Evolutionary conservation across 2,797 vertebrate species (phyloP), one percentile per base, ranked within the genome.

Genomic region (Taeniopygia guttata): DNA sequence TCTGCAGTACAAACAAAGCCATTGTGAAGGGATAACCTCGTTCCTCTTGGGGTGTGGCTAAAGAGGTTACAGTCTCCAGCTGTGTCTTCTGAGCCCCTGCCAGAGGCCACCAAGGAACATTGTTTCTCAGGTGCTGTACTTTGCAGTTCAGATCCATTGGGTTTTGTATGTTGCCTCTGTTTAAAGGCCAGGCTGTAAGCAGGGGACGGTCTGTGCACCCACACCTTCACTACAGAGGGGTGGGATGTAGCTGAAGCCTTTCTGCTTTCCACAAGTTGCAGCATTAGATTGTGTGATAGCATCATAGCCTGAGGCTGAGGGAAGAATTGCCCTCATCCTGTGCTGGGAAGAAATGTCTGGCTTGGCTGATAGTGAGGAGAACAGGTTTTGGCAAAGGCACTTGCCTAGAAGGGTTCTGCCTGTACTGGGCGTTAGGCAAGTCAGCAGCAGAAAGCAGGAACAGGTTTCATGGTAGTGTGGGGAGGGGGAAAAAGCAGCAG

Each of bases 281-380:
- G 36, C 4, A 7, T 13, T 29, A 29, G 32, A 14, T 29, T 1
- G 1, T 5, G 2, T 40, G 36, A 48, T 30, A 46, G 16, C 18
- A 0, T 42, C 23, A 5, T 7, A 55, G 40, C 40, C 30, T 1
- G 5, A 56, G 70, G 4, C 52, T 21, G 38, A 88, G 42, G 59
- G 16, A 6, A 18, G 6, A 45, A 36, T 17, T 38, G 7, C 3
- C 0, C 2, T 70, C 30, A 27, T 48, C 18, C 23, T 45, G 51
- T 16, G 40, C 51, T 0, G 0, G 40, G 16, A 42, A 42, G 54
- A 60, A 73, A 34, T 4, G 0, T 45, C 34, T 38, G 38, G 8
- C 20, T 63, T 10, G 19, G 59, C 42, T 55, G 17, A 25, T 69
- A 13, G 7, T 30, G 40, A 36, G 67, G n/a, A 34, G 36, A 84